phyloP scores from a whole-genome alignment of 1,140 invertebrate genomes.

The Phocides pigmalion region DNA sequence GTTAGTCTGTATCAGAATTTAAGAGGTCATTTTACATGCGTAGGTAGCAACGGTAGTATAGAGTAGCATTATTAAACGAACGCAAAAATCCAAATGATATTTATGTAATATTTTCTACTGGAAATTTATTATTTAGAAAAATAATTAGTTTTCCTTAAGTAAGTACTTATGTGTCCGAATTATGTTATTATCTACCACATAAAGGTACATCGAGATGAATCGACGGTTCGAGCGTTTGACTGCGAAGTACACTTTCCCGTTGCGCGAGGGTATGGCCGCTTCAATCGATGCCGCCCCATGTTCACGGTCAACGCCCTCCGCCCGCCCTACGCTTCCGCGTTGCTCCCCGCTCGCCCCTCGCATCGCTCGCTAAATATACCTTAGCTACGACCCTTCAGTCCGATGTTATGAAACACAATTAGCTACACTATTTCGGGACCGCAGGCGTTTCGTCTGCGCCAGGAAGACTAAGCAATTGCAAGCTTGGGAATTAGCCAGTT shows the following conservation, averaged over 20 bases:
- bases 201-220: no score
- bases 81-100: no score
- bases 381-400: conserved; percentile 67
- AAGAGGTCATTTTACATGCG: no score
- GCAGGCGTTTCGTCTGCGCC: conserved; percentile 55
- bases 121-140: no score
- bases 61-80: no score
- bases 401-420: conserved; percentile 78
- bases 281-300: conserved; percentile 78
- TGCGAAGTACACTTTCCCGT: conserved; percentile 66
- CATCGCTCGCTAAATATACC: conserved; percentile 70
- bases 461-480: conserved; percentile 47
- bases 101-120: no score
- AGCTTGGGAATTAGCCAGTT: conserved; percentile 9
- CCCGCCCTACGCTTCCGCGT: conserved; percentile 81
- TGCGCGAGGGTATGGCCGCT: conserved; percentile 79
- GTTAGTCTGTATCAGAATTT: no score
- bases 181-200: no score
- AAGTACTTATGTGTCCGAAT: no score
- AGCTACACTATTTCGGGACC: conserved; percentile 75
- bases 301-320: conserved; percentile 83
- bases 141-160: no score
- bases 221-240: no score
- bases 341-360: conserved; percentile 43
- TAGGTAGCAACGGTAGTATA: no score